These are phyloP conservation scores for Leucoraja ocellata DNA, from an alignment of 2,797 vertebrate species.

Conservation along the genomic window DNA sequence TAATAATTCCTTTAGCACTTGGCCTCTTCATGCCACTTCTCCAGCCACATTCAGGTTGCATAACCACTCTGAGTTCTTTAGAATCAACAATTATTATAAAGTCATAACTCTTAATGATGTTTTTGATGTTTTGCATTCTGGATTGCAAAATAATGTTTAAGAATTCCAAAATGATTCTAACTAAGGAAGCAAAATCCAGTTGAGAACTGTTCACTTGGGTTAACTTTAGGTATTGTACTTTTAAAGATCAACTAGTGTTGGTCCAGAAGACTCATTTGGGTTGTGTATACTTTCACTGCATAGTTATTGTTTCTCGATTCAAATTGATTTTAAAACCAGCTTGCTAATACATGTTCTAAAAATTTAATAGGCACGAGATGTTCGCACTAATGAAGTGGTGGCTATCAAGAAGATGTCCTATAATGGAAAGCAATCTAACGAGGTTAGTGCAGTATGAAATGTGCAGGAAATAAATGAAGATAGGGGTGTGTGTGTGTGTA, in stretches of 20 bases:
- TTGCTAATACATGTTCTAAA: conserved; percentile 30
- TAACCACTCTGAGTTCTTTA: background rate
- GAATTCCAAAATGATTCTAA: background rate
- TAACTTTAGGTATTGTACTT: background rate
- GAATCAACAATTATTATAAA: background rate
- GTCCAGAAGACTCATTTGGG: background rate
- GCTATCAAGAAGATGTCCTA: conserved; percentile 99
- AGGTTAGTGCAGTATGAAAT: conserved; percentile 62
- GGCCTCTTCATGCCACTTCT: background rate
- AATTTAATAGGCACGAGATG: conserved; percentile 78
- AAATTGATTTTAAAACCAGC: background rate
- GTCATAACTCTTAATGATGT: background rate
- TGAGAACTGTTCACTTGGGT: background rate
- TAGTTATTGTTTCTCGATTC: background rate
- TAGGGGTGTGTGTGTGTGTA: too few relatives aligned
- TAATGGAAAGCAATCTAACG: conserved; percentile 92
- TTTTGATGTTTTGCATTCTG: background rate
- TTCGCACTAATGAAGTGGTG: conserved; percentile 96
- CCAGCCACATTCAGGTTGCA: background rate
- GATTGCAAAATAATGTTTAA: background rate
- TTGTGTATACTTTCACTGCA: background rate
- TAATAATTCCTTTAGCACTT: background rate
- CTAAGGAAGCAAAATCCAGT: background rate
- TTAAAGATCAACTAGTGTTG: background rate
- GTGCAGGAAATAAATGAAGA: background rate